Percentiles rank a stretch among this genome's conserved stretches.
Evolutionary conservation across 2,888 invertebrate genomes (phyloP).

Genomic region (Dynastes grantii): DNA sequence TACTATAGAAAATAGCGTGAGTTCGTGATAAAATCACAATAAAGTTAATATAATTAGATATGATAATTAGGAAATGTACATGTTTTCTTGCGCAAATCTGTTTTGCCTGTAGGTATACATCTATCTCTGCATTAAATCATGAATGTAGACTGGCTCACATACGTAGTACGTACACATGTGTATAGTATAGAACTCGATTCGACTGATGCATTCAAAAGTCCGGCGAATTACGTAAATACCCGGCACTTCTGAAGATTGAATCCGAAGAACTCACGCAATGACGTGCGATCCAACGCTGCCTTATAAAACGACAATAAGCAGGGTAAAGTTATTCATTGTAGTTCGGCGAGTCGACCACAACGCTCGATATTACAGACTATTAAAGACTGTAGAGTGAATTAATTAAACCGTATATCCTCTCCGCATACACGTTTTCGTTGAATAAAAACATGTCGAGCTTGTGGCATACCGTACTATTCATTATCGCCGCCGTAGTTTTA

Average conservation of each 20-base stretch:
- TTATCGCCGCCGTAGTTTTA: not conserved
- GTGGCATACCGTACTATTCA: not conserved
- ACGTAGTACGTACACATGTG: too few relatives aligned
- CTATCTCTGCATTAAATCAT: not conserved
- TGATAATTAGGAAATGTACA: too few relatives aligned
- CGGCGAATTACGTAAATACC: slow-evolving; percentile 29
- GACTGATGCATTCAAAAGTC: slow-evolving; percentile 1
- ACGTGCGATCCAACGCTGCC: not conserved
- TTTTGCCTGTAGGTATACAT: not conserved
- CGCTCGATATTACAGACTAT: not conserved
- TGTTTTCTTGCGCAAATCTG: too few relatives aligned
- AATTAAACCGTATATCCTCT: not conserved
- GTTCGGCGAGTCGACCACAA: slow-evolving; percentile 14
- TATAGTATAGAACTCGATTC: not conserved
- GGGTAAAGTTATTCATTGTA: slow-evolving; percentile 27
- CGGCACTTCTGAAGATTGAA: not conserved
- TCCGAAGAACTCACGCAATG: slow-evolving; percentile 32
- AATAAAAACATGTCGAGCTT: not conserved
- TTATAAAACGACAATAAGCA: slow-evolving; percentile 21
- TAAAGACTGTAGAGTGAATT: not conserved
- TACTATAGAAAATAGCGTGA: too few relatives aligned
- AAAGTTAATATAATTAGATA: too few relatives aligned
- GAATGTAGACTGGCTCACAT: not conserved
- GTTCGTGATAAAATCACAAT: too few relatives aligned
- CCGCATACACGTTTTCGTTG: not conserved